Evolutionary conservation across 2,113 vertebrate genomes (phyloP).

Genomic region (Bambusicola thoracicus): DNA sequence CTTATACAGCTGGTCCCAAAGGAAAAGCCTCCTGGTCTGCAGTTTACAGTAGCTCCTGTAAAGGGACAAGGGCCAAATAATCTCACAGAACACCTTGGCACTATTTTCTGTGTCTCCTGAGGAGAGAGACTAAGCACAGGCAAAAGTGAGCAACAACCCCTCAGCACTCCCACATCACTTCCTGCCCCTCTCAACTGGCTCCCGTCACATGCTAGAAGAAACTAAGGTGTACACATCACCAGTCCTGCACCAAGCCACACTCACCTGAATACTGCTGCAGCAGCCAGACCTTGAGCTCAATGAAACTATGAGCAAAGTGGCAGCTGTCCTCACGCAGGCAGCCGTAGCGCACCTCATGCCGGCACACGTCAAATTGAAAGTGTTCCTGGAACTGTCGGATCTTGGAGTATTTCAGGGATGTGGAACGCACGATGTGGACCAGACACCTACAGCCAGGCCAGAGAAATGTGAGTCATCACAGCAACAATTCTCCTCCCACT

Average conservation of each 20-base stretch:
- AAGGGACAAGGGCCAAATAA: background rate
- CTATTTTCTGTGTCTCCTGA: background rate
- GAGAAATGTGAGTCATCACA: background rate
- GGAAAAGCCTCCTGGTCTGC: background rate
- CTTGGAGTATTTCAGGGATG: constrained; percentile 88
- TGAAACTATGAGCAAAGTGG: constrained; percentile 89
- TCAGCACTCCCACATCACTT: background rate
- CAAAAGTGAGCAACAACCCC: background rate
- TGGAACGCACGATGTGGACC: constrained; percentile 87
- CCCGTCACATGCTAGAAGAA: background rate
- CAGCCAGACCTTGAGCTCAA: constrained; percentile 93
- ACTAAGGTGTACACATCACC: background rate
- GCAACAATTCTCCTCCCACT: background rate
- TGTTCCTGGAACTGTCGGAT: constrained; percentile 86
- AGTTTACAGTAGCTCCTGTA: background rate
- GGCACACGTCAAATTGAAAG: constrained; percentile 89
- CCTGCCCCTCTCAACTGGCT: background rate
- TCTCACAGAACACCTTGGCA: background rate
- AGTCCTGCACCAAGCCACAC: background rate
- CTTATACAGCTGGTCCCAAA: background rate
- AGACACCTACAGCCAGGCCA: constrained; percentile 83
- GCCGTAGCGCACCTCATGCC: constrained; percentile 83
- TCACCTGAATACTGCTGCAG: constrained; percentile 89
- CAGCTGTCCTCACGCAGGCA: constrained; percentile 88
- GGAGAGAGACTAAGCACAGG: background rate